Evolutionary conservation across 2,888 invertebrate species (phyloP), one percentile per base, ranked within the genome.

Genomic region (Andrena trimmerana): DNA sequence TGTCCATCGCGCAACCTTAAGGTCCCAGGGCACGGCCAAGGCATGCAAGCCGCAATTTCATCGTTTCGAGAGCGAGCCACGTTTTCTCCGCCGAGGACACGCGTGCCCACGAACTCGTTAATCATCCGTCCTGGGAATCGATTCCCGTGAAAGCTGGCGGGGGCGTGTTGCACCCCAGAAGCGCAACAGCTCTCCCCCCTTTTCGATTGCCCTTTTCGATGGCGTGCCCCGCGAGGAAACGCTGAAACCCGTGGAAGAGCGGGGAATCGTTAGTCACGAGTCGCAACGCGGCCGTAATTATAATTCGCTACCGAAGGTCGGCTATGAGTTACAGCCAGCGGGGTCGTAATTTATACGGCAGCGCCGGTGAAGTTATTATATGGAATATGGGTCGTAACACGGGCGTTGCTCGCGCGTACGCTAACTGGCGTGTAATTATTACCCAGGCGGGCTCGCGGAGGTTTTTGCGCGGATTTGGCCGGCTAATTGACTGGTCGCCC

Each of bases 301-400:
- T 86, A 88, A 88, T 88, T 86, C 54, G 86, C 86, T 83, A 84
- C 75, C 81, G 86, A 88, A 88, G 88, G 88, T 67, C 84, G 68
- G 42, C 52, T 72, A 74, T 86, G 79, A 88, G 66, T 88, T 88
- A 84, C 83, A 59, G 74, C 60, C 73, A 33, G 36, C 27, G 20
- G 42, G 50, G 42, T 66, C 78, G 76, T 85, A 83, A 88, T 88
- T 88, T 86, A 88, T 86, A 81, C 77, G 75, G 76, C 73, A 73
- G 52, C 63, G 7, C 29, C 33, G 71, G 59, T 59, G 70, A 80
- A 88, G 72, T 84, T 79, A 69, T 69, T 62, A 86, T 78, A 67
- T 59, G 67, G 86, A 84, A 83, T 84, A 84, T 69, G 77, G 81
- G 77, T 81, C 86, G 84, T 81, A 82, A 83, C 50, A 69, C 74